These are phyloP conservation scores for Peromyscus maniculatus DNA, from an alignment of 2,113 vertebrate genomes.

Conservation along the genomic window DNA sequence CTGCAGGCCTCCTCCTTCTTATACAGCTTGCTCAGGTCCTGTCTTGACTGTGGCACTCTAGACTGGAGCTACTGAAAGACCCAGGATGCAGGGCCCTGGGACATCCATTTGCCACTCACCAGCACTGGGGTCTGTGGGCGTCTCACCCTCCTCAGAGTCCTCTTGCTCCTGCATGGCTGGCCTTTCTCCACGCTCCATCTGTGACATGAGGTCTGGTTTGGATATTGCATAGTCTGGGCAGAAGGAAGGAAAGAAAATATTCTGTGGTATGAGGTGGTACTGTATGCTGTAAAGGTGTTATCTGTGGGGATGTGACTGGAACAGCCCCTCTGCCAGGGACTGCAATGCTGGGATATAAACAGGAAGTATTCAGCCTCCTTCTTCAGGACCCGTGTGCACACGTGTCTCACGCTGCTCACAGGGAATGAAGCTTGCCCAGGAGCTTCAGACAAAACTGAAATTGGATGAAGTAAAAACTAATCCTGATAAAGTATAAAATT, in stretches of 20 bases:
- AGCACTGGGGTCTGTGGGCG: constrained; percentile 85
- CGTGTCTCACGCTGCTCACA: background rate
- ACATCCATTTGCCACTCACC: constrained; percentile 78
- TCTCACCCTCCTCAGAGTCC: constrained; percentile 87
- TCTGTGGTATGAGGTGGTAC: background rate
- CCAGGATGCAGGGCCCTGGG: background rate
- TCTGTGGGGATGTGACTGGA: background rate
- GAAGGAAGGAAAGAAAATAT: constrained; percentile 51
- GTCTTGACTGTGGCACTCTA: background rate
- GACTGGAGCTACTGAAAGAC: background rate
- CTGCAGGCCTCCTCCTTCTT: background rate
- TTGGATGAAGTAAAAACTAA: background rate
- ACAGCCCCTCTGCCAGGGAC: background rate
- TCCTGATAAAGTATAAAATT: constrained; percentile 27
- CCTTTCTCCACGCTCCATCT: constrained; percentile 86
- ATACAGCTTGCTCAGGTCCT: background rate
- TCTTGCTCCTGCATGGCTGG: constrained; percentile 82
- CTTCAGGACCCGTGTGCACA: background rate
- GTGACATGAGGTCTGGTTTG: constrained; percentile 89
- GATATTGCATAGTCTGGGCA: constrained; percentile 90
- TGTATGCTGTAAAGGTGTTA: background rate
- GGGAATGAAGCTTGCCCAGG: background rate
- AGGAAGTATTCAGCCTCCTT: background rate
- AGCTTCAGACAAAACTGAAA: constrained; percentile 41
- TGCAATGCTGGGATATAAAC: background rate